Evolutionary conservation across 2,113 vertebrate species (phyloP).

Genomic region (Todiramphus saurophagus): DNA sequence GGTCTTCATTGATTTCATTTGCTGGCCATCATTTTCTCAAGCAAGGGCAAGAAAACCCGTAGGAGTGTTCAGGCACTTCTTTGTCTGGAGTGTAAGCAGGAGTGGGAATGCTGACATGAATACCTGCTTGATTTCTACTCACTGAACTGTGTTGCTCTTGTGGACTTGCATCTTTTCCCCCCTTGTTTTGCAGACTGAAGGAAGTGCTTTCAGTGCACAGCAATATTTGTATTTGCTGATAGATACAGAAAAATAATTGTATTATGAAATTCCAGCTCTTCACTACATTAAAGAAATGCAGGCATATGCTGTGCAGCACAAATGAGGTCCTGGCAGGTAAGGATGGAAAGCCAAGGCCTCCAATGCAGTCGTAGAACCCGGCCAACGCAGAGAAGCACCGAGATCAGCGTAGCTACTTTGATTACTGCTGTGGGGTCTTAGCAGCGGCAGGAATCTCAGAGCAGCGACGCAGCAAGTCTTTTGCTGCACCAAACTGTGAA

Average conservation of each 20-base stretch:
- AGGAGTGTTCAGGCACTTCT: background rate
- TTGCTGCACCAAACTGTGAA: background rate
- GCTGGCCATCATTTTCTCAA: background rate
- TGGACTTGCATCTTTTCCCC: background rate
- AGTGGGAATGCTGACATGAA: background rate
- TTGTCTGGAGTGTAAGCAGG: background rate
- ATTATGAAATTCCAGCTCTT: background rate
- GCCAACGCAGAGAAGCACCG: background rate
- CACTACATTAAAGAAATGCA: background rate
- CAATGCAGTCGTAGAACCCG: background rate
- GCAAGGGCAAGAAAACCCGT: background rate
- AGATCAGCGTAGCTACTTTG: background rate
- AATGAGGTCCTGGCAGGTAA: background rate
- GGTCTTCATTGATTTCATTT: background rate
- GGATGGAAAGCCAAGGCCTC: background rate
- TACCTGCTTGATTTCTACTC: background rate
- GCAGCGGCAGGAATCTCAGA: background rate
- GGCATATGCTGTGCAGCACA: background rate
- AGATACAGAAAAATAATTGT: rapidly evolving
- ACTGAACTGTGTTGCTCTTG: background rate
- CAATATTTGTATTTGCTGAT: background rate
- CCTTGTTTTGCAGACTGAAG: background rate
- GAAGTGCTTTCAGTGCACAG: background rate
- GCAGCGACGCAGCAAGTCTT: background rate
- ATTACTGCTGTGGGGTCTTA: background rate